Evolutionary conservation across 2,888 invertebrate genomes (phyloP).

Genomic region (Cheilosia pagana): DNA sequence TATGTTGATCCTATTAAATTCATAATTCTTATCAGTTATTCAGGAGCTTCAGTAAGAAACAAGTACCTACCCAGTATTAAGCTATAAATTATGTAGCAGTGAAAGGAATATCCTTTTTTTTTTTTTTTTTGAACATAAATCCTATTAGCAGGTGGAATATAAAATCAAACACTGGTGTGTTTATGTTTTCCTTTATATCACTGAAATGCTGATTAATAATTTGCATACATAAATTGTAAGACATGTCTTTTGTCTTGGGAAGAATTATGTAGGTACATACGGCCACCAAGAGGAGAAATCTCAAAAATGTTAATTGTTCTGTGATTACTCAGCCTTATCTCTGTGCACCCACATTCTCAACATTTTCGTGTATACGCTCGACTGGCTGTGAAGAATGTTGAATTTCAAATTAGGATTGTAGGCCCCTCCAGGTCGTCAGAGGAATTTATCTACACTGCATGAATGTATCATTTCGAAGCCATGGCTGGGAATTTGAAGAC

Average conservation of each 20-base stretch:
- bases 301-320: constrained; percentile 1
- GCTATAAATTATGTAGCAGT: no score
- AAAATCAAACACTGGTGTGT: not conserved
- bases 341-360: not conserved
- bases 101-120: not conserved
- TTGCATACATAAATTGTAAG: not conserved
- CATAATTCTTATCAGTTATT: no score
- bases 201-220: not conserved
- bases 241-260: not conserved
- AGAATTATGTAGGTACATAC: not conserved
- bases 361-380: not conserved
- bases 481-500: no score
- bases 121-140: not conserved
- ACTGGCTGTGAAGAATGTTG: not conserved
- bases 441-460: not conserved
- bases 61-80: no score
- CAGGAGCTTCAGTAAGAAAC: no score
- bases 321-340: constrained; percentile 3
- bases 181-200: not conserved
- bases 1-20: no score
- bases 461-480: not conserved
- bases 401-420: not conserved
- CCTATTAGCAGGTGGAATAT: constrained; percentile 12
- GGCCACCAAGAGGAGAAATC: not conserved
- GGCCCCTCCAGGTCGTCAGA: not conserved